These are phyloP conservation scores for Sarcophilus harrisii DNA, from an alignment of 2,797 vertebrate species.

Conservation along the genomic window DNA sequence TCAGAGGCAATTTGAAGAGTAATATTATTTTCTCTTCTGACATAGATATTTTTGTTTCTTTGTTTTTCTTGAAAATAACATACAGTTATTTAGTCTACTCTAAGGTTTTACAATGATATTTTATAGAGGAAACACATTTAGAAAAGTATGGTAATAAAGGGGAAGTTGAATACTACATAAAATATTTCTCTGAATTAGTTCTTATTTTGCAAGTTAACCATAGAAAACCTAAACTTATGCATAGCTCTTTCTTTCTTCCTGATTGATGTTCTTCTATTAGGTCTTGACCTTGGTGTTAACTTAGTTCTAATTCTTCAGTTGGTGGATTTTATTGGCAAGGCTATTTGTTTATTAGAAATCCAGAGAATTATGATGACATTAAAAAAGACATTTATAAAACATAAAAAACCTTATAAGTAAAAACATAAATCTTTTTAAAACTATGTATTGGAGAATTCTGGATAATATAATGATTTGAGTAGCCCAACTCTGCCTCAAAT, in stretches of 20 bases:
- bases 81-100: background rate
- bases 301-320: background rate
- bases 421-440: background rate
- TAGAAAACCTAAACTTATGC: background rate
- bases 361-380: background rate
- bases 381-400: background rate
- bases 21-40: background rate
- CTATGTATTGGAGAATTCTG: background rate
- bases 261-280: background rate
- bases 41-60: background rate
- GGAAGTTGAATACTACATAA: background rate
- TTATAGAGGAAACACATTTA: background rate
- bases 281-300: background rate
- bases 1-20: background rate
- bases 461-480: background rate
- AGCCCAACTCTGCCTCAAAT: background rate
- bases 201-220: background rate
- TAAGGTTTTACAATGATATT: background rate
- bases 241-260: background rate
- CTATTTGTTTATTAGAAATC: background rate
- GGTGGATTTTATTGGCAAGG: background rate
- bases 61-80: background rate
- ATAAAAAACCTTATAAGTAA: background rate
- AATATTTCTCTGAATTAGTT: background rate
- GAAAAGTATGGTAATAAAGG: background rate